Evolutionary conservation across 2,113 vertebrate genomes (phyloP).

Genomic region (Cyrtonyx montezumae): DNA sequence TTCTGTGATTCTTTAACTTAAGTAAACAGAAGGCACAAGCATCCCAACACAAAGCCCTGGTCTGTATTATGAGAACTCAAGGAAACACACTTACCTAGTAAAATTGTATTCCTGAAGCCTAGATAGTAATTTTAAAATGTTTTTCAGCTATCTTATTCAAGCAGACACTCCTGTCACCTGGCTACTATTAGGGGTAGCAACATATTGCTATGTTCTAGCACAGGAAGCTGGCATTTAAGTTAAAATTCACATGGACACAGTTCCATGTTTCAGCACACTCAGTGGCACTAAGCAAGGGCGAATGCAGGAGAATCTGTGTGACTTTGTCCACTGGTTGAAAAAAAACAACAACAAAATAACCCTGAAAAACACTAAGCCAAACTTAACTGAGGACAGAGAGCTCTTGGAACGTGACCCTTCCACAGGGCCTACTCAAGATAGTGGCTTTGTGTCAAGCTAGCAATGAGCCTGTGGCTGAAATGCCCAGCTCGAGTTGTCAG

Average conservation of each 20-base stretch:
- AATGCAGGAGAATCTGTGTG: background rate
- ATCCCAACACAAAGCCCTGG: background rate
- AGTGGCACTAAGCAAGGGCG: background rate
- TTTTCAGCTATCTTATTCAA: background rate
- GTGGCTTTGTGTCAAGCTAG: background rate
- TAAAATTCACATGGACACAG: background rate
- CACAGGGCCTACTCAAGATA: background rate
- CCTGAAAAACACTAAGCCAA: background rate
- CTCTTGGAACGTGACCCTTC: background rate
- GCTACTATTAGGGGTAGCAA: background rate
- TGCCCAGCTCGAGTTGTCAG: background rate
- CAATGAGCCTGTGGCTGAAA: background rate
- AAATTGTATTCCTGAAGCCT: background rate
- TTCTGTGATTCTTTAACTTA: no score
- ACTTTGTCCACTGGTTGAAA: background rate
- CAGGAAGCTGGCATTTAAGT: background rate
- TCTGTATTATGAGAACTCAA: background rate
- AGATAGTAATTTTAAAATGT: background rate
- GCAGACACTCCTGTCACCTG: background rate
- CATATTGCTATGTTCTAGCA: background rate
- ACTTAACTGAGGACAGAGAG: accelerated
- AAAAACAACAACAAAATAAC: background rate
- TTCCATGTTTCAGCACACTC: background rate
- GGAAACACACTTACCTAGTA: background rate
- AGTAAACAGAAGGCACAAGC: background rate